Evolutionary conservation across 2,888 invertebrate genomes (phyloP).

Genomic region (Sarcophaga subvicina): DNA sequence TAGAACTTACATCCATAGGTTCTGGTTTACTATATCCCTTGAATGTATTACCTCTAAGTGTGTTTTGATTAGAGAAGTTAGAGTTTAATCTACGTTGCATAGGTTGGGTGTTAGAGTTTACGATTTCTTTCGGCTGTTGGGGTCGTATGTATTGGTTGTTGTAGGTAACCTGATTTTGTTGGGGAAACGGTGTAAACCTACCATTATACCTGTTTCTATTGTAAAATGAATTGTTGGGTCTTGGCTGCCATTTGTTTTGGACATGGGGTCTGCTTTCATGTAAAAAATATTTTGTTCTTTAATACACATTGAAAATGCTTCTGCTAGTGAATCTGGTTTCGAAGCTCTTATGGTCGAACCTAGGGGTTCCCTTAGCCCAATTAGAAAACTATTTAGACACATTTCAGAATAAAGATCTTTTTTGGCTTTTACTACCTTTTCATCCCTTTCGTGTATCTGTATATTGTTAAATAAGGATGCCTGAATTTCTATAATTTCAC

Average conservation of each 20-base stretch:
- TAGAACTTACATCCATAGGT: slow-evolving; percentile 12
- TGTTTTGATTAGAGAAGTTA: not conserved
- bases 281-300: slow-evolving; percentile 67
- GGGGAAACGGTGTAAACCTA: slow-evolving; percentile 25
- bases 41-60: slow-evolving; percentile 17
- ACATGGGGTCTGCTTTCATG: slow-evolving; percentile 24
- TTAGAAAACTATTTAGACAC: slow-evolving; percentile 69
- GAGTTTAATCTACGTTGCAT: slow-evolving; percentile 14
- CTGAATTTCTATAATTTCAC: slow-evolving; percentile 70
- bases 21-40: slow-evolving; percentile 9
- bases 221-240: slow-evolving; percentile 7
- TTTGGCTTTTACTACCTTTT: slow-evolving; percentile 65
- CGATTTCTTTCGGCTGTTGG: not conserved
- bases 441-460: slow-evolving; percentile 66
- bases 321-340: slow-evolving; percentile 45
- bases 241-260: slow-evolving; percentile 19
- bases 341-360: slow-evolving; percentile 69
- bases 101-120: not conserved
- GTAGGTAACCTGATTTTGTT: not conserved
- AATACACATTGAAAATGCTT: slow-evolving; percentile 68
- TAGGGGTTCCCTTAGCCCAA: slow-evolving; percentile 69
- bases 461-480: slow-evolving; percentile 69
- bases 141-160: slow-evolving; percentile 20
- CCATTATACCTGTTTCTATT: slow-evolving; percentile 13
- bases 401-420: slow-evolving; percentile 69